Base-by-base conservation (phyloP, 2,113 vertebrate species). In the Mesitornis unicolor region DNA sequence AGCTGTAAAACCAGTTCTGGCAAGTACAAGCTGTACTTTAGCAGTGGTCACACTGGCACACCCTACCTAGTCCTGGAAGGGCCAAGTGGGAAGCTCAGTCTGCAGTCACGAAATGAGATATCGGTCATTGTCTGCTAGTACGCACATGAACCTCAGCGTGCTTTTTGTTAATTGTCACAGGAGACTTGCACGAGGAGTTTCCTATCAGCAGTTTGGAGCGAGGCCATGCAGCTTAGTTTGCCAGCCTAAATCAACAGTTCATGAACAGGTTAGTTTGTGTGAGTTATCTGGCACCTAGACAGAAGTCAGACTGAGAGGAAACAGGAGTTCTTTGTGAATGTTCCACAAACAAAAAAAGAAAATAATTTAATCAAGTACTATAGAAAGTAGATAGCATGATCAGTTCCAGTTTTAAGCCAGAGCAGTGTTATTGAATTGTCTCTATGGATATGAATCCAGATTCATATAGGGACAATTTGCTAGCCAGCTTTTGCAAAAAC, bases 11-110 rank as follows among this genome's bases (percentile, higher is more conserved):
- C 45, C 16, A 48, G 33, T 77, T 73, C 63, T 87, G 92, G 51
- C 65, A 89, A 78, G 73, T 45, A 89, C 56, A 87, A 89, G 19
- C 51, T 91, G 74, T 91, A 21, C 89, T 94, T 90, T 86, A 25
- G 16, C 35, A 68, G 35, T 50, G 36, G 71, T 28, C 68, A 35
- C 9, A 3, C 68, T 81, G 85, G 79, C 85, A 78, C 31, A 86
- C 47, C 11, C 24, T 29, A 0, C 18, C 9, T 5, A 29, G 47
- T 63, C 2, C 26, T 81, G 69, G 51, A 60, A 78, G 53, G 59
- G 47, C 82, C 71, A 47, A 88, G 47, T 5, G 47, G 31, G 29
- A 77, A 74, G 12, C 20, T 77, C 25, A 17, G 6, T 63, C 42
- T 86, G 74, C 71, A 38, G 59, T 17, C 69, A 24, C 8, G 11